Evolutionary conservation across 2,797 vertebrate species (phyloP), one percentile per base, ranked within the genome.

Genomic region (Myotis daubentonii): DNA sequence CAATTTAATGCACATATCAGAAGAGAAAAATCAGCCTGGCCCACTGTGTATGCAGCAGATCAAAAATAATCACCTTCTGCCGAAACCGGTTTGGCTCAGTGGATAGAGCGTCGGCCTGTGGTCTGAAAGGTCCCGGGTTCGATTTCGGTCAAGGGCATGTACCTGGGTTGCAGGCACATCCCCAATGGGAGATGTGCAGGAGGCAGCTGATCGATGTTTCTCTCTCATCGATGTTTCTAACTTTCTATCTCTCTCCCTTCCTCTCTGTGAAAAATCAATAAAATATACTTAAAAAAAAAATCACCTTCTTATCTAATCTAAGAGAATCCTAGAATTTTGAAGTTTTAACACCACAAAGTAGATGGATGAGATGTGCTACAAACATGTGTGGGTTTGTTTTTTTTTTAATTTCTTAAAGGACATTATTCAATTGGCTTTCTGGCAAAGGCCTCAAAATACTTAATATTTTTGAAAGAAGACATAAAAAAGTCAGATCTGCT

Each of bases 401-500:
- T 92, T 72, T 88, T 75, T 86, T 92, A 72, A 19, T 75, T 88
- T 82, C 84, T 84, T 71, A 79, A 88, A 92, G 28, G 66, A 92
- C 76, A 12, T 84, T 87, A 70, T 91, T 90, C 60, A n/a, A 75
- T 72, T 11, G 70, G 70, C 0, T 36, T 55, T 41, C 22, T 86
- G 82, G 93, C 68, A 95, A 81, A 93, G 76, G 15, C 71, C 62
- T 38, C 80, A 10, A 47, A 81, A 87, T 79, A 83, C 38, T 88
- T 80, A 71, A 6, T 2, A 53, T 94, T 95, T 89, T 4, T 83
- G 49, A 80, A 72, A 70, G 62, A 93, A 92, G 55, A 83, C 30
- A 36, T 85, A n/a, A 96, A 95, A 96, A 95, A 83, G 90, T 76
- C 16, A 93, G 91, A 9, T 66, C 25, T 97, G 41, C 65, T 44